Conservation (phyloP, 2,797 vertebrate species). For the Pelodytes ibericus region DNA sequence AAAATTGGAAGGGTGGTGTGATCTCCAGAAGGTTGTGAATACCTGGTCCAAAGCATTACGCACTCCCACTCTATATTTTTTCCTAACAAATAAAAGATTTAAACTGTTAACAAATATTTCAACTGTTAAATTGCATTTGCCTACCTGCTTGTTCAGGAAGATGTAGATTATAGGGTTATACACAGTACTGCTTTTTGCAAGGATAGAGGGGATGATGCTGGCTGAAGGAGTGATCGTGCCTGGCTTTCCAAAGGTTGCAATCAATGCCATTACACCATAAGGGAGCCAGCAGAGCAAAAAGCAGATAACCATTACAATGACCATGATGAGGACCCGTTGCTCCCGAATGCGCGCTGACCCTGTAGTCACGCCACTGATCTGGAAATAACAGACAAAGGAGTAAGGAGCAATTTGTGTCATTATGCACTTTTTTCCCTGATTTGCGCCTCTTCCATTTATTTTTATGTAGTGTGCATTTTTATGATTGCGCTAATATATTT, state of each 20-base stretch:
- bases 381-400: not conserved
- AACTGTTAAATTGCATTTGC: too few species aligned
- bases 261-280: constrained; percentile 75
- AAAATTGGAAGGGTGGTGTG: too few species aligned
- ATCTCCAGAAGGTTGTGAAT: too few species aligned
- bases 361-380: constrained; percentile 70
- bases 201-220: constrained; percentile 77
- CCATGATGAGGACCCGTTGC: constrained; percentile 75
- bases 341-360: constrained; percentile 66
- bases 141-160: constrained; percentile 85
- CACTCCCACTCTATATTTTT: too few species aligned
- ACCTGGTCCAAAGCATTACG: too few species aligned
- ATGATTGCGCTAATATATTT: too few species aligned
- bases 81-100: too few species aligned
- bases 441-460: too few species aligned
- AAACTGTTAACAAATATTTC: too few species aligned
- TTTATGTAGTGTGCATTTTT: too few species aligned
- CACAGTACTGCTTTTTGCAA: constrained; percentile 81
- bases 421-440: too few species aligned
- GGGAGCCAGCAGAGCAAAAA: constrained; percentile 84
- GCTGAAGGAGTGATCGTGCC: constrained; percentile 71
- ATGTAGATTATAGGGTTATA: constrained; percentile 82
- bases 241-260: constrained; percentile 72
- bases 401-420: too few species aligned
- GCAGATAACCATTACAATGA: constrained; percentile 77